Conservation (phyloP, 2,113 vertebrate genomes). For the Chinchilla lanigera region DNA sequence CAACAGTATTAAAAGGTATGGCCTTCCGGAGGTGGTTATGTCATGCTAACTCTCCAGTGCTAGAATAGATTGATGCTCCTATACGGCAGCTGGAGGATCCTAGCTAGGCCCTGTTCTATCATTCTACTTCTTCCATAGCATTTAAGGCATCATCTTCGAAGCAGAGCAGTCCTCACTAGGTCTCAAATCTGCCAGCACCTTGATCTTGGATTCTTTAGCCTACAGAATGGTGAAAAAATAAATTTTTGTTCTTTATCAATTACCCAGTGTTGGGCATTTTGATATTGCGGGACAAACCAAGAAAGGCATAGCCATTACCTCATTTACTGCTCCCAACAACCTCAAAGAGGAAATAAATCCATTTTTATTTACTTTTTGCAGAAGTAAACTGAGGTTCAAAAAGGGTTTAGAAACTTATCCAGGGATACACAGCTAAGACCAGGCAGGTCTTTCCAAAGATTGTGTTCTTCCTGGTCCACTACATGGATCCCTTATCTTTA, state of each 20-base stretch:
- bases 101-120: not conserved
- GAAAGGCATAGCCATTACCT: not conserved
- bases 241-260: not conserved
- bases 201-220: not conserved
- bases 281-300: not conserved
- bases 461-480: not conserved
- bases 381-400: not conserved
- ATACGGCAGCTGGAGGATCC: not conserved
- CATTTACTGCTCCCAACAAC: not conserved
- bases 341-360: not conserved
- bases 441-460: not conserved
- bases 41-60: not conserved
- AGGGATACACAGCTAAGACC: not conserved
- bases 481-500: not conserved
- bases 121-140: not conserved
- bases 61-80: not conserved
- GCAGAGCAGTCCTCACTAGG: not conserved
- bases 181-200: not conserved
- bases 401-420: not conserved
- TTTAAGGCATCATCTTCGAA: not conserved
- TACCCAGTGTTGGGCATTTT: not conserved
- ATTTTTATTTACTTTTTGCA: not conserved
- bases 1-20: not conserved
- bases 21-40: not conserved
- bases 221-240: not conserved